Evolutionary conservation across 1,140 invertebrate species (phyloP), one percentile per base, ranked within the genome.

Genomic region (Drosophila novamexicana): DNA sequence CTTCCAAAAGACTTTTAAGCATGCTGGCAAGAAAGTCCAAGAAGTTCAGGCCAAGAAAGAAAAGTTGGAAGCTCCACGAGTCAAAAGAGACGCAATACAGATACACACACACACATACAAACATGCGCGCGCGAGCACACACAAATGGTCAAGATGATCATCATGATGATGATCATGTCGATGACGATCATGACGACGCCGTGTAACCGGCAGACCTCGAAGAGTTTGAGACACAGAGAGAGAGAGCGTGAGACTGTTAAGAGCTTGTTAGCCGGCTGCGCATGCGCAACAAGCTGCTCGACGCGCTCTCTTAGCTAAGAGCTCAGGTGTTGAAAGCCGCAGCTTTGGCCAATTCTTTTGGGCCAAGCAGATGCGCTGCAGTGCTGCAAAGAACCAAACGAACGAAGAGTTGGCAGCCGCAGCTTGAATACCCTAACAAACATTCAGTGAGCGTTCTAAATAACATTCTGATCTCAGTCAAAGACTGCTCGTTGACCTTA

Each of bases 1-100:
- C 76, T 79, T 77, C 76, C 85, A 89, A 91, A 91, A 89, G 83
- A 89, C 81, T 89, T 91, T 91, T 91, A 91, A 91, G 69, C 89
- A 88, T 84, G 77, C 81, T 88, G 79, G 68, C 83, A 86, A 88
- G 83, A 88, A 88, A 88, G 83, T 88, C 84, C 79, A 83, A 88
- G 79, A 86, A 88, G 83, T 86, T 75, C 34, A 68, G 63, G 79
- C 77, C 68, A 67, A 67, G 63, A 89, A 86, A 83, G 84, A 88
- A 88, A 88, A 83, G 83, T 83, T 83, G 73, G 62, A 64, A 75
- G 79, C 58, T 65, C 63, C 79, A 29, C 62, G 42, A 57, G 29
- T 22, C 34, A 29, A 79, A 68, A 74, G 56, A 68, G 59, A 14
- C 34, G 34, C 64, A 18, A 18, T 18, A 18, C 18, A 18, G 1